Evolutionary conservation across 1,140 invertebrate species (phyloP).

Genomic region (Sinonovacula constricta): DNA sequence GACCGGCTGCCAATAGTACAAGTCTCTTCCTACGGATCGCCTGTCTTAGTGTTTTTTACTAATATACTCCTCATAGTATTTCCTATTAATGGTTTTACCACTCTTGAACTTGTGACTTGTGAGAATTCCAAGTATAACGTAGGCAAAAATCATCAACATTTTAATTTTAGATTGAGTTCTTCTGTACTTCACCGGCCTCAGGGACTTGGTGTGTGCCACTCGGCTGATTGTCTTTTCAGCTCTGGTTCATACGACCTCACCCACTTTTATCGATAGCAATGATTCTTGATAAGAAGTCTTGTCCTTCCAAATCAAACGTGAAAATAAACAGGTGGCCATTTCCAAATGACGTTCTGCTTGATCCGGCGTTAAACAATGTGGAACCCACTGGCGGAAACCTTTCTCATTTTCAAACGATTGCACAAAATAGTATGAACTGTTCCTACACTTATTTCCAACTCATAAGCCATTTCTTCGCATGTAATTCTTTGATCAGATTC

Average conservation of each 20-base stretch:
- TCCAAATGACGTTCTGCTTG: not conserved
- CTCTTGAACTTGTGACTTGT: not conserved
- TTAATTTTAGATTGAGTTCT: not conserved
- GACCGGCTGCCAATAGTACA: slow-evolving; percentile 5
- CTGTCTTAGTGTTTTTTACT: slow-evolving; percentile 16
- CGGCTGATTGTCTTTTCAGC: not conserved
- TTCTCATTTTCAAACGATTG: not conserved
- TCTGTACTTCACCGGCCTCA: not conserved
- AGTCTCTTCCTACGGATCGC: slow-evolving; percentile 22
- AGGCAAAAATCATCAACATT: not conserved
- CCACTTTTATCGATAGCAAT: not conserved
- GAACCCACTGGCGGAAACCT: not conserved
- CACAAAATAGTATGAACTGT: not conserved
- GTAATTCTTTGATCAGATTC: not conserved
- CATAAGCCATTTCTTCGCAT: not conserved
- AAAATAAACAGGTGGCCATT: not conserved
- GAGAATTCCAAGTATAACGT: not conserved
- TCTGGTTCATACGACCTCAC: not conserved
- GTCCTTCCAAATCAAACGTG: not conserved
- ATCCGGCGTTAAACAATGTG: not conserved
- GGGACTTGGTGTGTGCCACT: not conserved
- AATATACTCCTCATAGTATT: slow-evolving; percentile 1
- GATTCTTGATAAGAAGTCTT: not conserved
- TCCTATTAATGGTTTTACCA: not conserved
- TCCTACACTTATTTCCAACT: not conserved